These are phyloP conservation scores for Patagioenas fasciata DNA, from an alignment of 2,113 vertebrate species.

Conservation along the genomic window DNA sequence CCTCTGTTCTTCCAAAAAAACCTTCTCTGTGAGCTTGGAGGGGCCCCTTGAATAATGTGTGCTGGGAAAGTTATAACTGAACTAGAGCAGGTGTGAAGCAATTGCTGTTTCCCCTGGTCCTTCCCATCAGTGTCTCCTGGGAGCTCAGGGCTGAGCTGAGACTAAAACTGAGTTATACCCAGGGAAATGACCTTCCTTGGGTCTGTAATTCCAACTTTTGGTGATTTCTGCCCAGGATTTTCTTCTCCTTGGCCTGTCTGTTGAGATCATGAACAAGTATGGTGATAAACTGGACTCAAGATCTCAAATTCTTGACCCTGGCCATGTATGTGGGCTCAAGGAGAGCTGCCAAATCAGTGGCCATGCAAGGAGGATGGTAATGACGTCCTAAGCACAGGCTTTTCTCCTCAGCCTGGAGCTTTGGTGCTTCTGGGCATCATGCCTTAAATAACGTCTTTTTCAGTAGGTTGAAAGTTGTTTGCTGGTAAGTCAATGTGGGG, in stretches of 20 bases:
- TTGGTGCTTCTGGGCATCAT: neutral
- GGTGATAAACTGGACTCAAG: neutral
- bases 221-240: neutral
- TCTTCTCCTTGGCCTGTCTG: neutral
- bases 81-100: neutral
- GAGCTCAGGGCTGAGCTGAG: neutral
- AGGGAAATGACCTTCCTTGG: neutral
- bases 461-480: neutral
- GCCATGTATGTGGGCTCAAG: fast-evolving
- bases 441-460: neutral
- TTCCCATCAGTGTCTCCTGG: neutral
- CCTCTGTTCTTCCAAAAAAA: neutral
- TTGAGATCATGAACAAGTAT: neutral
- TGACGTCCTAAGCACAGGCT: neutral
- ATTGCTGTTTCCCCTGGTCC: neutral
- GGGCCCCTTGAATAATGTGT: neutral
- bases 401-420: neutral
- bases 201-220: neutral
- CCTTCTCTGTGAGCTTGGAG: neutral
- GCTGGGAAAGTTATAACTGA: neutral
- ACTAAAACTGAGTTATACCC: neutral
- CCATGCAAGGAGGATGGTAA: neutral
- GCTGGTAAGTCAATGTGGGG: neutral
- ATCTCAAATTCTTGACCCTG: neutral
- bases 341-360: neutral